Conservation (phyloP, 2,113 vertebrate genomes). For the Acrocephalus kingi region DNA sequence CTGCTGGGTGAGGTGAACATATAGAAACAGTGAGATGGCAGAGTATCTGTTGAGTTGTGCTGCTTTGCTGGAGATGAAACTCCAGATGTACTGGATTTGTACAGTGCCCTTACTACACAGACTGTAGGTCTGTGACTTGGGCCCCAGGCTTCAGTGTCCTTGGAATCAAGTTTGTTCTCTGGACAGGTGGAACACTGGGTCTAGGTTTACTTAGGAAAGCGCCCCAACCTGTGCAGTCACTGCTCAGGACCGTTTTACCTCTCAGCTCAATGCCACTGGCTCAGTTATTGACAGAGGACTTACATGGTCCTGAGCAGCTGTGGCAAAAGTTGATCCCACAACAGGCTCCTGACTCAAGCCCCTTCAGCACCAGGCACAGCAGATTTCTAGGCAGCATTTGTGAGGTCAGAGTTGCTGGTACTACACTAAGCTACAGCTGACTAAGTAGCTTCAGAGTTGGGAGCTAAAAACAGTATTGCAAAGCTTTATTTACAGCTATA, state of each 20-base stretch:
- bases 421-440: neutral
- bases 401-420: neutral
- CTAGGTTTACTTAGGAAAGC: fast-evolving
- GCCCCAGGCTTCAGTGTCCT: neutral
- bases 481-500: neutral
- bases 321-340: neutral
- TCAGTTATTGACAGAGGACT: neutral
- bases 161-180: neutral
- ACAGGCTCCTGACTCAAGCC: neutral
- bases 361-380: neutral
- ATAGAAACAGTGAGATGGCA: neutral
- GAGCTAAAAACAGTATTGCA: neutral
- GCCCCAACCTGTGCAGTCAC: neutral
- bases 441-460: neutral
- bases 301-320: fast-evolving
- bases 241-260: neutral
- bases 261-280: neutral
- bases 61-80: neutral
- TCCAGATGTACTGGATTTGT: neutral
- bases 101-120: neutral
- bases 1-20: neutral
- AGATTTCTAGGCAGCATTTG: neutral
- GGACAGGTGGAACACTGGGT: neutral
- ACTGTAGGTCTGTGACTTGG: neutral
- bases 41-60: neutral